A percentile compares a stretch with the other conserved stretches of the same genome.
These are phyloP conservation scores for Girardinus metallicus DNA, from an alignment of 2,797 vertebrate genomes.

Conservation along the genomic window DNA sequence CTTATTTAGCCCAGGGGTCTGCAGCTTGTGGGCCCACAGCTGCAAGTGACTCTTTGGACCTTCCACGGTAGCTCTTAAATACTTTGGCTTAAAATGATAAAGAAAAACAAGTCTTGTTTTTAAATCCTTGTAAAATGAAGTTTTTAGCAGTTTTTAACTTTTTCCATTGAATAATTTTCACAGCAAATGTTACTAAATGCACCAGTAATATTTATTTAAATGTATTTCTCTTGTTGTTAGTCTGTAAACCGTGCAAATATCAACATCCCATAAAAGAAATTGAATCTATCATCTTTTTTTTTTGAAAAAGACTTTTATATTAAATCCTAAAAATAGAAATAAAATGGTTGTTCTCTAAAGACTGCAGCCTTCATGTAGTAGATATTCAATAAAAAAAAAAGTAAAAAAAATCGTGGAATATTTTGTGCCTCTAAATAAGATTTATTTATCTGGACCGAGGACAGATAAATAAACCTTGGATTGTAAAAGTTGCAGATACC, in stretches of 20 bases:
- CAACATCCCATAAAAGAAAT: no score
- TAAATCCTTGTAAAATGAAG: neutral
- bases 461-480: no score
- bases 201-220: neutral
- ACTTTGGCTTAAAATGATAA: neutral
- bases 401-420: neutral
- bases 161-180: neutral
- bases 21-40: neutral
- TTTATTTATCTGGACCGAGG: no score
- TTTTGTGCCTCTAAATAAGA: no score
- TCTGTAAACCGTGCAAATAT: neutral
- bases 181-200: neutral
- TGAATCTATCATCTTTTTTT: no score
- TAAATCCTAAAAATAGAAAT: no score
- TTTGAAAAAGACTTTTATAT: no score
- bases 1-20: neutral
- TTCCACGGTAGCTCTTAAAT: neutral
- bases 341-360: no score
- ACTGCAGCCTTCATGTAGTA: no score
- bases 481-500: no score
- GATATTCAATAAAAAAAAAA: neutral
- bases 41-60: neutral
- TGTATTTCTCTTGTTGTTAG: neutral
- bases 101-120: neutral
- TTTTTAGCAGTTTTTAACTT: neutral